Evolutionary conservation across 2,113 vertebrate genomes (phyloP), one percentile per base, ranked within the genome.

Genomic region (Crotalus horridus): DNA sequence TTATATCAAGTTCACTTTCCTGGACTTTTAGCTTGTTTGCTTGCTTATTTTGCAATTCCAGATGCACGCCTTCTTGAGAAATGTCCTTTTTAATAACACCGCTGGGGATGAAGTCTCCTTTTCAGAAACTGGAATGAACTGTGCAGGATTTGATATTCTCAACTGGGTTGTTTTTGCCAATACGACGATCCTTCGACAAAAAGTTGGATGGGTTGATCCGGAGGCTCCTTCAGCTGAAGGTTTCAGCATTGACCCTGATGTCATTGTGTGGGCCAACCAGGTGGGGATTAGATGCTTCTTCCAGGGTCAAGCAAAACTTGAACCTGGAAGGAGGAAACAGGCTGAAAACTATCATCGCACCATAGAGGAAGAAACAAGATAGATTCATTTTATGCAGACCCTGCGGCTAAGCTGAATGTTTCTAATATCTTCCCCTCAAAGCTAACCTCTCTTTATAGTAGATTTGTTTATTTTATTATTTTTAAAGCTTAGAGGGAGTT

Each of bases 161-260:
- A 59, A 61, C 55, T 87, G 55, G 85, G 43, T 56, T 1, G 3
- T 91, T 39, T 91, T 91, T 81, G 10, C 74, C 3, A 91, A 91
- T 11, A 21, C 11, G 3, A 56, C 90, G 1, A 5, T 85, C 12
- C 33, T 39, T 17, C 23, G 2, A 3, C 0, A 15, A 1, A 90
- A 90, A 90, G 74, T 91, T 11, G 90, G 90, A 5, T 46, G 81
- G 48, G 3, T 39, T 1, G 5, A 81, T 54, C 10, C 15, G 0
- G 20, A 3, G 2, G 23, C 21, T 39, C 21, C 53, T 1, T 4
- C 54, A 46, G 33, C 53, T 1, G 12, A 0, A 2, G 0, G 3
- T 26, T 86, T 91, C 74, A 46, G n/a, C 13, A 48, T 91, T 3
- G 1, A 91, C 0, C 0, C 53, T 0, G 39, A 85, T 46, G 39